Conservation (phyloP, 2,113 vertebrate genomes). For the Atlantisia rogersi region DNA sequence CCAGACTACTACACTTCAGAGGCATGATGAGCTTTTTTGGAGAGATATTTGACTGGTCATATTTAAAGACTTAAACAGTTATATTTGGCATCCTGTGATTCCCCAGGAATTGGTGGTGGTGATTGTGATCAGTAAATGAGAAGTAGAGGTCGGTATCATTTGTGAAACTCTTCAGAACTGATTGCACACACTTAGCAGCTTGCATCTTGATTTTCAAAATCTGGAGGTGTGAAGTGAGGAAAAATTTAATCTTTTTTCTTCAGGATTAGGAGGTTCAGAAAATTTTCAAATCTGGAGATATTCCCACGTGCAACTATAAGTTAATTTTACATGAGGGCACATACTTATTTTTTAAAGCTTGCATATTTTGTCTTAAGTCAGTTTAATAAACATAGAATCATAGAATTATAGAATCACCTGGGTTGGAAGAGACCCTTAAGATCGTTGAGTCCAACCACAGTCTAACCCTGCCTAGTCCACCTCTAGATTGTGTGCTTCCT, state of each 20-base stretch:
- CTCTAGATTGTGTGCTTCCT: background rate
- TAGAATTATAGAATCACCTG: too few relatives aligned
- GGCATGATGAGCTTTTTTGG: background rate
- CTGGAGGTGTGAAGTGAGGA: constrained; percentile 19
- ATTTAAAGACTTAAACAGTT: background rate
- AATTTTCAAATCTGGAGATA: background rate
- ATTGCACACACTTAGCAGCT: constrained; percentile 2
- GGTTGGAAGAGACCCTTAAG: too few relatives aligned
- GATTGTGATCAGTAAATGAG: background rate
- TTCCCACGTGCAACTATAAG: background rate
- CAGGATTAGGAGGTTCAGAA: background rate
- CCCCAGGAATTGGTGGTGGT: background rate
- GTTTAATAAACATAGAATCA: background rate
- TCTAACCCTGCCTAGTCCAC: too few relatives aligned
- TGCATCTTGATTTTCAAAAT: constrained; percentile 22
- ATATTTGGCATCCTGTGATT: background rate
- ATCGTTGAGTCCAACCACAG: too few relatives aligned
- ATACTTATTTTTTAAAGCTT: background rate
- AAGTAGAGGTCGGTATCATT: background rate
- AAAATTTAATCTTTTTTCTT: background rate
- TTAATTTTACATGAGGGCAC: background rate
- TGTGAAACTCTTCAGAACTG: constrained; percentile 14
- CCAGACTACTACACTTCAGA: background rate
- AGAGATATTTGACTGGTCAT: background rate
- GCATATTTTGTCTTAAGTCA: background rate